These are phyloP conservation scores for Semicossyphus pulcher DNA, from an alignment of 2,113 vertebrate genomes.

Conservation along the genomic window DNA sequence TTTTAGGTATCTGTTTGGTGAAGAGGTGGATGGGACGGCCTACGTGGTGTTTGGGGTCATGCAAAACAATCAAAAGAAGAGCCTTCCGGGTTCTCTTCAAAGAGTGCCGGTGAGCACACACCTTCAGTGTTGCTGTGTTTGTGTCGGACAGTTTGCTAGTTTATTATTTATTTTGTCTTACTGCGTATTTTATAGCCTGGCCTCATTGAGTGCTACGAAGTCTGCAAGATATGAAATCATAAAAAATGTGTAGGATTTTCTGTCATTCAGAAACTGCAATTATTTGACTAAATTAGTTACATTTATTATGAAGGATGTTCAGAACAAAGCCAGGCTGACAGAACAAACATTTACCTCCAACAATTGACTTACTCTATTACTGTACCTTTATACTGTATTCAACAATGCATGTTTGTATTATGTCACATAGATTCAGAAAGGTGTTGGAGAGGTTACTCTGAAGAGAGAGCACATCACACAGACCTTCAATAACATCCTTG, in stretches of 20 bases:
- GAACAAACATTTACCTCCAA: background rate
- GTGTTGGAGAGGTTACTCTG: slow-evolving; percentile 56
- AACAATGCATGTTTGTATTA: background rate
- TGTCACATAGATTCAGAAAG: slow-evolving; percentile 64
- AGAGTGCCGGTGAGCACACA: slow-evolving; percentile 73
- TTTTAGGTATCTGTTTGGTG: slow-evolving; percentile 85
- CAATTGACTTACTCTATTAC: no score
- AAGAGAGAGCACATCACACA: slow-evolving; percentile 51
- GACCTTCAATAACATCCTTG: slow-evolving; percentile 32
- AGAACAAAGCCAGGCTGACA: background rate
- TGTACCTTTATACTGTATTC: background rate
- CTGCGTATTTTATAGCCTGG: no score
- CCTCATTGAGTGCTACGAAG: background rate
- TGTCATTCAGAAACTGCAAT: no score
- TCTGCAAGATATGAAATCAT: background rate
- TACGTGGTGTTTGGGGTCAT: slow-evolving; percentile 87
- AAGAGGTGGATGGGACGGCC: slow-evolving; percentile 78
- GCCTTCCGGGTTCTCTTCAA: slow-evolving; percentile 80
- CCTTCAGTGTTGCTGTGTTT: background rate
- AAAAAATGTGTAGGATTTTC: background rate
- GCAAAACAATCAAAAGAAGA: slow-evolving; percentile 58
- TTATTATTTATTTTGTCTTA: background rate
- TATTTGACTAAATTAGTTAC: background rate
- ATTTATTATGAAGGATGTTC: background rate
- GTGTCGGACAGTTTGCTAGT: background rate